Base-by-base conservation (phyloP, 1,140 invertebrate species). In the Ptiloglossa arizonensis region DNA sequence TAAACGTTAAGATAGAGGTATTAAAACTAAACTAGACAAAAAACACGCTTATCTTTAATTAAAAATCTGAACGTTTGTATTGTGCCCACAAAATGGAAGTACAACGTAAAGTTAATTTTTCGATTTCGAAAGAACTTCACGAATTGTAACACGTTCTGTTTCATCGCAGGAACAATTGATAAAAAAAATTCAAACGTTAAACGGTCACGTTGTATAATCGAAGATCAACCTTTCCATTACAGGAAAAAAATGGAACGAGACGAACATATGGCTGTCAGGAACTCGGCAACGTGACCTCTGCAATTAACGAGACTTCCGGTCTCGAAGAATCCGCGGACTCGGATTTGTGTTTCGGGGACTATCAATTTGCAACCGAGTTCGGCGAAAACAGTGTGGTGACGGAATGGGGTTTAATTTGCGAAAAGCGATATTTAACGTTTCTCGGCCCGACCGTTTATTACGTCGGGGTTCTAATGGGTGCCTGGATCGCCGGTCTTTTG, bases 391-490 rank as follows among this genome's bases (percentile, higher is more conserved):
- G 86, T 54, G 86, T 90, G 6, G 88, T 89, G 4, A 90, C 86
- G 4, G 89, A 91, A 92, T 95, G 93, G 93, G 82, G 91, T 38
- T 87, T 95, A 54, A 92, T 95, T 17, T 95, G 94, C 81, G 91
- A 93, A n/a, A 85, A 90, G 59, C 82, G 86, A 46, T 93, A 93
- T 76, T 79, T 94, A 11, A 86, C 88, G 11, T 88, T 85, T 27
- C 87, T 94, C 29, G 90, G 93, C 0, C 90, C 91, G 1, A 93
- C 92, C 6, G 86, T 93, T 29, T 94, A 94, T 80, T 93, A 93
- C 60, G 71, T 85, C 27, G 94, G 94, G 0, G 90, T 94, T 1
- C 90, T 94, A 82, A 79, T 94, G 48, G 94, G 94, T 15, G 94
- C 93, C 2, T 87, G 93, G 44, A 52, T 95, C 6, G 92, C 93